A percentile compares a stretch with the other conserved stretches of the same genome.
These are phyloP conservation scores for Armadillidium nasatum DNA, from an alignment of 1,140 invertebrate genomes.

Conservation along the genomic window DNA sequence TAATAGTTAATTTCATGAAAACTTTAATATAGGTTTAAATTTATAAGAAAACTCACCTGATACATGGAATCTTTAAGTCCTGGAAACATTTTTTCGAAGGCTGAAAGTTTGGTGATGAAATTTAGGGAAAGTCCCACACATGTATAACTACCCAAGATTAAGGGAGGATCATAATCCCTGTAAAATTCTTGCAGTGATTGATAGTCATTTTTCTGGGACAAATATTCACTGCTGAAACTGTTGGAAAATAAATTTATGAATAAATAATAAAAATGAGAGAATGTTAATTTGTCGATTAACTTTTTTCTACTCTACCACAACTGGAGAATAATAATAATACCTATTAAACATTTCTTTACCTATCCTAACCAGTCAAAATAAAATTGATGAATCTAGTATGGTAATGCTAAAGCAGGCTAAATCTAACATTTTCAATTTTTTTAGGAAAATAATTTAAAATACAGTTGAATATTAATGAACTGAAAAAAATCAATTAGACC, in stretches of 20 bases:
- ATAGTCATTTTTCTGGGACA: slow-evolving; percentile 56
- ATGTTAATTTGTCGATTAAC: neutral
- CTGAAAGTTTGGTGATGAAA: slow-evolving; percentile 57
- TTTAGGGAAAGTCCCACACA: slow-evolving; percentile 82
- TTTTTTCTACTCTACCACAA: neutral
- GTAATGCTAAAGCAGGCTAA: no score
- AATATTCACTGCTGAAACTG: slow-evolving; percentile 68
- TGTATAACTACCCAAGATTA: slow-evolving; percentile 70
- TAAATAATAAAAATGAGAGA: neutral
- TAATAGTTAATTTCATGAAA: no score
- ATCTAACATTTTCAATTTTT: no score
- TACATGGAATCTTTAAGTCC: slow-evolving; percentile 55
- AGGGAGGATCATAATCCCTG: slow-evolving; percentile 67
- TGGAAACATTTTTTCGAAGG: slow-evolving; percentile 51
- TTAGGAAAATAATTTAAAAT: no score
- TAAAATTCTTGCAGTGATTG: slow-evolving; percentile 63
- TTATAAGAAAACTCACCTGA: slow-evolving; percentile 54
- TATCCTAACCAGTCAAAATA: no score
- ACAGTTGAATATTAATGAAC: neutral
- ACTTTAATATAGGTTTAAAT: no score
- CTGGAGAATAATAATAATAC: no score
- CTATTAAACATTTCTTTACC: no score
- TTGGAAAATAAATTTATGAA: neutral
- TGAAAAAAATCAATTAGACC: no score
- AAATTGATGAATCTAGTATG: no score